Evolutionary conservation across 2,888 invertebrate species (phyloP).

Genomic region (Coleophora deauratella): DNA sequence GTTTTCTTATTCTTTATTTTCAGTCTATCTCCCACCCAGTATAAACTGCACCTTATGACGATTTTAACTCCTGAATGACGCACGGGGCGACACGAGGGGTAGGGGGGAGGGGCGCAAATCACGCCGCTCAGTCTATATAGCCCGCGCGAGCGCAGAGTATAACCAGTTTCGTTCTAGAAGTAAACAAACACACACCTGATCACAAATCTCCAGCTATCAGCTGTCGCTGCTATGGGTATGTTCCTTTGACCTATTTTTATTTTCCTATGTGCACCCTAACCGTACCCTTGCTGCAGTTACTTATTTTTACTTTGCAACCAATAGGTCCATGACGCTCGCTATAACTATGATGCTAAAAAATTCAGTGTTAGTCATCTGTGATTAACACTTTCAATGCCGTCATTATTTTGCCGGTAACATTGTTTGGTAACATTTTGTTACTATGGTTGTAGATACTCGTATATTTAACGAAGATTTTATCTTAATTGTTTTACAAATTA

Average conservation of each 20-base stretch:
- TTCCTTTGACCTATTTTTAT: slow-evolving; percentile 25
- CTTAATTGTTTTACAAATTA: too few relatives aligned
- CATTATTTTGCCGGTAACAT: too few relatives aligned
- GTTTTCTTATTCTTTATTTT: too few relatives aligned
- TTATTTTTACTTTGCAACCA: too few relatives aligned
- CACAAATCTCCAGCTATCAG: slow-evolving; percentile 28
- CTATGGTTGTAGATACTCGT: too few relatives aligned
- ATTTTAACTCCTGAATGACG: slow-evolving; percentile 42
- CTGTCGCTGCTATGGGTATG: slow-evolving; percentile 49
- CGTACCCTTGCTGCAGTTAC: too few relatives aligned
- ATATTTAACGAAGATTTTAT: too few relatives aligned
- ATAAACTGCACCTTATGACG: background rate
- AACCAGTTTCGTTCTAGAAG: slow-evolving; percentile 57
- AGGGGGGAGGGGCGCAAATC: slow-evolving; percentile 22
- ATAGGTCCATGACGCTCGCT: too few relatives aligned
- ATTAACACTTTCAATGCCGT: too few relatives aligned
- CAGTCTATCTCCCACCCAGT: background rate
- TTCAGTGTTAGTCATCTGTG: too few relatives aligned
- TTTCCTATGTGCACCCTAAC: too few relatives aligned
- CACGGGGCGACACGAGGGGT: slow-evolving; percentile 24
- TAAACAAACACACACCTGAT: slow-evolving; percentile 43
- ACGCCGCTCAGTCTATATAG: slow-evolving; percentile 53
- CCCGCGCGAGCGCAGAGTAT: slow-evolving; percentile 34
- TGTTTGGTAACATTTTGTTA: too few relatives aligned
- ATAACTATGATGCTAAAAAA: background rate